Evolutionary conservation across 92 coral and sea anemone genomes (phyloP).

Genomic region (Palythoa grandis): DNA sequence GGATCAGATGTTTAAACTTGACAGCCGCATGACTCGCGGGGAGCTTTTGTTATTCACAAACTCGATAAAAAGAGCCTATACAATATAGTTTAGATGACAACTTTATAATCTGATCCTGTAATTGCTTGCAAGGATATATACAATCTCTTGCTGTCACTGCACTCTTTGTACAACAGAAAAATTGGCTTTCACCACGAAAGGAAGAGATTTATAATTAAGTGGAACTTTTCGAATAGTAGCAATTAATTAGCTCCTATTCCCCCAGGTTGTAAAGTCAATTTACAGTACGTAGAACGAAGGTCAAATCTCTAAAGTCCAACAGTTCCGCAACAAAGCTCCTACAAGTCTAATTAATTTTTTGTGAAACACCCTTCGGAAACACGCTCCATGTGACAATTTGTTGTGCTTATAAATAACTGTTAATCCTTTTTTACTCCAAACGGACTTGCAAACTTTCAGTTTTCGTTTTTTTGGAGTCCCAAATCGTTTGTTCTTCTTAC

Average conservation of each 20-base stretch:
- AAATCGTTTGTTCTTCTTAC: constrained; percentile 19
- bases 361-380: constrained; percentile 6
- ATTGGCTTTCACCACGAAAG: neutral
- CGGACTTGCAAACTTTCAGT: constrained; percentile 7
- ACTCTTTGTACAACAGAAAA: neutral
- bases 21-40: constrained; percentile 35
- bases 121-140: constrained; percentile 24
- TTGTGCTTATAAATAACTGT: constrained; percentile 25
- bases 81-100: constrained; percentile 17
- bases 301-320: constrained; percentile 11
- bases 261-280: neutral
- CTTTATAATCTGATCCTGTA: constrained; percentile 32
- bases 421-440: neutral
- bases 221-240: constrained; percentile 13
- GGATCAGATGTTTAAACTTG: neutral
- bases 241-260: neutral
- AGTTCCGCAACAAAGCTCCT: constrained; percentile 18
- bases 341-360: constrained; percentile 12
- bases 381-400: constrained; percentile 18
- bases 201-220: neutral
- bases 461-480: neutral
- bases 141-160: constrained; percentile 18
- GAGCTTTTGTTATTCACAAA: constrained; percentile 32
- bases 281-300: constrained; percentile 14
- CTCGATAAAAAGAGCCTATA: constrained; percentile 9